phyloP scores from a whole-genome alignment of 53 echinoderm and acorn worm genomes.

The Holothuria scabra region DNA sequence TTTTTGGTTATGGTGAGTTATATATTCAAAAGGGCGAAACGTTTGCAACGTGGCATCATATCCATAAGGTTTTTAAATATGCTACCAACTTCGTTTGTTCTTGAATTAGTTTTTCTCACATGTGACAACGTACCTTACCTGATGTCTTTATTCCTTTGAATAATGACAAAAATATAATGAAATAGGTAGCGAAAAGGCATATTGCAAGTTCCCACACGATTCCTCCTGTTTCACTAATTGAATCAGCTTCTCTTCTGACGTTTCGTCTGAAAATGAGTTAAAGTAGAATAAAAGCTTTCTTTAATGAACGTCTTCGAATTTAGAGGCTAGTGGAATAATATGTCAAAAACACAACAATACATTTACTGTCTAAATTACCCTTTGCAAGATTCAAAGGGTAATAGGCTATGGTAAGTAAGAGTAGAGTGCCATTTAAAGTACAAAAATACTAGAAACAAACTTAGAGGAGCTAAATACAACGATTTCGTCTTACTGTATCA shows the following conservation, averaged over 20 bases:
- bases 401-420: too few species aligned
- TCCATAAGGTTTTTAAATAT: neutral
- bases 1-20: too few species aligned
- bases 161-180: slow-evolving; percentile 81
- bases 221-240: slow-evolving; percentile 72
- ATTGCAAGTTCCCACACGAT: slow-evolving; percentile 77
- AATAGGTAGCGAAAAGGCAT: slow-evolving; percentile 86
- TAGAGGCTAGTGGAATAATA: too few species aligned
- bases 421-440: too few species aligned
- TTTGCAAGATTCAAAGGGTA: too few species aligned
- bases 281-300: slow-evolving; percentile 9
- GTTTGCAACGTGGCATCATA: neutral
- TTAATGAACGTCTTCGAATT: neutral
- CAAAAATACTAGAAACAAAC: too few species aligned
- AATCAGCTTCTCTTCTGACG: slow-evolving; percentile 56
- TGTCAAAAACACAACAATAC: too few species aligned
- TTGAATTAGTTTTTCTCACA: neutral
- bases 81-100: neutral
- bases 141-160: slow-evolving; percentile 90
- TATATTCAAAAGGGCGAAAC: too few species aligned
- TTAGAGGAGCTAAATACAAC: too few species aligned
- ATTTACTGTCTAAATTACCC: too few species aligned
- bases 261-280: too few species aligned
- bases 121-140: slow-evolving; percentile 70
- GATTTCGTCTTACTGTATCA: too few species aligned